Conservation (phyloP, 2,797 vertebrate genomes). For the Platyrinchus mystaceus region DNA sequence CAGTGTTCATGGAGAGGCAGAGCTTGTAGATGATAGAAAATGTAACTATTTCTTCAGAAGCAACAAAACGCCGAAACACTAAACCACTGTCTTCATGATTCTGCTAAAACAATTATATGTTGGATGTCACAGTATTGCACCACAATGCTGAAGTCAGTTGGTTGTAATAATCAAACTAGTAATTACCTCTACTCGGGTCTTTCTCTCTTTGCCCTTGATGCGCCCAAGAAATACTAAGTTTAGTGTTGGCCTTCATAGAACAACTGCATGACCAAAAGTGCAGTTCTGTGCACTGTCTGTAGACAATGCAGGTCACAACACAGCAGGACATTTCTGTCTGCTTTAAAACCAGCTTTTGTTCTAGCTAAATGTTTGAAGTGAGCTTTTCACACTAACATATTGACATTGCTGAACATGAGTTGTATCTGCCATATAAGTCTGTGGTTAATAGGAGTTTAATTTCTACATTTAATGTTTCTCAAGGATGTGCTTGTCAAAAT, state of each 20-base stretch:
- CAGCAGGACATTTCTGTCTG: neutral
- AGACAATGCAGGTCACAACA: neutral
- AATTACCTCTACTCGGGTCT: neutral
- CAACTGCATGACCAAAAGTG: neutral
- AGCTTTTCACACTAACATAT: neutral
- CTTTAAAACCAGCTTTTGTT: neutral
- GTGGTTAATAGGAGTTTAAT: neutral
- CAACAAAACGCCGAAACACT: neutral
- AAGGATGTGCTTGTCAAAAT: neutral
- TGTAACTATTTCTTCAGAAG: neutral
- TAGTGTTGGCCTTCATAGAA: neutral
- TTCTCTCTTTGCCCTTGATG: neutral
- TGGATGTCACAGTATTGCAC: neutral
- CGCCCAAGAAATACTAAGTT: neutral
- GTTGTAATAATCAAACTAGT: neutral
- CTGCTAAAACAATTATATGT: neutral
- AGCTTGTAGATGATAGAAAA: neutral
- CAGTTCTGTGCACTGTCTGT: neutral
- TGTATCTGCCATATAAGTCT: neutral
- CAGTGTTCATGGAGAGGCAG: neutral
- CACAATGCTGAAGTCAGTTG: neutral
- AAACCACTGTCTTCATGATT: neutral
- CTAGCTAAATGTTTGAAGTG: neutral
- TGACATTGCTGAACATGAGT: rapidly evolving
- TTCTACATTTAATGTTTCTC: neutral